A percentile compares a stretch with the other conserved stretches of the same genome.
Conservation (phyloP, 1,140 invertebrate species). For the Hermetia illucens region DNA sequence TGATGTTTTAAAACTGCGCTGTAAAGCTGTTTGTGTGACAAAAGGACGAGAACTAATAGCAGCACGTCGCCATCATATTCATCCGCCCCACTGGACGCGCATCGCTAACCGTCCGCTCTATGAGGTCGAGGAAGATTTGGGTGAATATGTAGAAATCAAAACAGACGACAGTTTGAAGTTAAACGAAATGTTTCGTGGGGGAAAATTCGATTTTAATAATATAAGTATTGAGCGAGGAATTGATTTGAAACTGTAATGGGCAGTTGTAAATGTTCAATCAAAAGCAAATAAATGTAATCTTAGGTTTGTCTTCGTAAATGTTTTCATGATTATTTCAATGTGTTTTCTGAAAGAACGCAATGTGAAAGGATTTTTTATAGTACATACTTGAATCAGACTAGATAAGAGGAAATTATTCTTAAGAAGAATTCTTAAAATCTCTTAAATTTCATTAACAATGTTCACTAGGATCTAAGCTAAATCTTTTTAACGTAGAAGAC, state of each 20-base stretch:
- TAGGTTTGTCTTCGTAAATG: no score
- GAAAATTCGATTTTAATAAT: neutral
- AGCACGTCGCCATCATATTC: constrained; percentile 16
- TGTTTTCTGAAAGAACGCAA: no score
- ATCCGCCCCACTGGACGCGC: constrained; percentile 13
- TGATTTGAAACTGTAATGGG: neutral
- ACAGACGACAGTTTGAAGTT: constrained; percentile 20
- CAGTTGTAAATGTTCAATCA: neutral
- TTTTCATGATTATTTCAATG: no score
- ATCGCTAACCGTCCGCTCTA: constrained; percentile 20
- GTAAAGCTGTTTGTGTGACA: constrained; percentile 25
- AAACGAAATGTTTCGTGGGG: constrained; percentile 11
- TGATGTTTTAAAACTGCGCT: constrained; percentile 19
- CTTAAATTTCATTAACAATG: no score
- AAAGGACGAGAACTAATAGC: constrained; percentile 15
- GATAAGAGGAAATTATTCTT: no score
- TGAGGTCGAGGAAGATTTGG: constrained; percentile 18
- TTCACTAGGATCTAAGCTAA: no score
- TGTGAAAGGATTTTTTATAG: no score
- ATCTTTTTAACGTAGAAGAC: no score
- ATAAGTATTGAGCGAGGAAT: neutral
- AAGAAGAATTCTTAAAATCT: no score
- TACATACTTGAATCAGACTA: no score
- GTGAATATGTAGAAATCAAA: constrained; percentile 23
- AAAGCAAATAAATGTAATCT: no score